phyloP scores from a whole-genome alignment of 2,888 invertebrate species.

The Pristionchus mayeri region DNA sequence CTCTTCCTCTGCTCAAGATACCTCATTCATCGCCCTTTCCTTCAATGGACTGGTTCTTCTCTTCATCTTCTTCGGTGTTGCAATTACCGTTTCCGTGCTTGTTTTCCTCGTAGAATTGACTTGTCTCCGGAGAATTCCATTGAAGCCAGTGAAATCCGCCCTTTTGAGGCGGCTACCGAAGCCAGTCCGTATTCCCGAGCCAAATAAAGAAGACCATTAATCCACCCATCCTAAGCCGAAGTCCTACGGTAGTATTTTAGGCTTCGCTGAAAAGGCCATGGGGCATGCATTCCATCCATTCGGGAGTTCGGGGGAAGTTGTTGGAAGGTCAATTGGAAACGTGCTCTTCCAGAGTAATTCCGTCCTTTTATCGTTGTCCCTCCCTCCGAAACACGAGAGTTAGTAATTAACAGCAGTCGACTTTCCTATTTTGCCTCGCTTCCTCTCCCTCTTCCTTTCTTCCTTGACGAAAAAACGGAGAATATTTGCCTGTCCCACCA shows the following conservation, averaged over 20 bases:
- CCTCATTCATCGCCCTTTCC: conserved; percentile 36
- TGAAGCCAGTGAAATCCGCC: background rate
- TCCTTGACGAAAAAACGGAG: background rate
- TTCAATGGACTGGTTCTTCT: background rate
- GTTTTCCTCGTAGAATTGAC: conserved; percentile 15
- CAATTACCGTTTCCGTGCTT: background rate
- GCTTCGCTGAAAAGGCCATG: too few species aligned
- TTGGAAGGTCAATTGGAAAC: conserved; percentile 1
- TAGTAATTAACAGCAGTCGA: conserved; percentile 27
- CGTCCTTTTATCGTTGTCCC: conserved; percentile 25
- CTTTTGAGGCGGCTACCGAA: background rate
- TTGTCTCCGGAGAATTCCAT: background rate
- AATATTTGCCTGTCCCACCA: conserved; percentile 25
- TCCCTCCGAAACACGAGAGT: conserved; percentile 29
- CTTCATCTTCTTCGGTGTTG: background rate
- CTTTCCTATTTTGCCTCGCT: background rate
- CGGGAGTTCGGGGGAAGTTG: background rate
- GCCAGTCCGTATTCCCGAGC: too few species aligned
- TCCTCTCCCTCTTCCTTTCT: background rate
- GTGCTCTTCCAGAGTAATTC: background rate
- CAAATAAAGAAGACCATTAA: background rate
- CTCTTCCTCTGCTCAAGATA: background rate
- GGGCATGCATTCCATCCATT: too few species aligned
- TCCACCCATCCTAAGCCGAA: too few species aligned
- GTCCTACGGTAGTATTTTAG: too few species aligned